These are phyloP conservation scores for Sarcophaga peregrina DNA, from an alignment of 1,140 invertebrate species.

Conservation along the genomic window DNA sequence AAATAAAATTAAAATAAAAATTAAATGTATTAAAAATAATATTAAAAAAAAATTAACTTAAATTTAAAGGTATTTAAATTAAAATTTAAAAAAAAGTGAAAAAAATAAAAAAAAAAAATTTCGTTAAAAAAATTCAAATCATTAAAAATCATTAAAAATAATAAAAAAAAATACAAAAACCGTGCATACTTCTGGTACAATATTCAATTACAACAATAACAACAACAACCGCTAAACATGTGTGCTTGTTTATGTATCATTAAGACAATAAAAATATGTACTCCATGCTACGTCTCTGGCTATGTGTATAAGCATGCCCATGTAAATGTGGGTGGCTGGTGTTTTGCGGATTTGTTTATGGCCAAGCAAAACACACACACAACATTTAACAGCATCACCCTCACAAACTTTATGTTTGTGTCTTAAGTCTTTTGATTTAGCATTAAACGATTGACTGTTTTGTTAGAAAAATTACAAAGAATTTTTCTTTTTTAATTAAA, in stretches of 20 bases:
- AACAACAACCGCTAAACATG: neutral
- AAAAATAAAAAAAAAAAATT: neutral
- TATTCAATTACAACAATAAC: neutral
- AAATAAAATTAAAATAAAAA: neutral
- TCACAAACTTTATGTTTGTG: neutral
- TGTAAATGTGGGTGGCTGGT: constrained; percentile 17
- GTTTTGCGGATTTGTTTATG: neutral
- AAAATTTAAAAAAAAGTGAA: constrained; percentile 28
- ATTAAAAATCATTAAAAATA: neutral
- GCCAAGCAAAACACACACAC: constrained; percentile 21
- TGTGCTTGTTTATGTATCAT: neutral
- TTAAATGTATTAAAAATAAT: neutral
- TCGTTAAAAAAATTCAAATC: neutral
- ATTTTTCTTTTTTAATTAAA: too few species aligned
- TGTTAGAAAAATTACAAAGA: too few species aligned
- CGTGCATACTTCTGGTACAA: neutral
- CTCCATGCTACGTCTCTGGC: neutral
- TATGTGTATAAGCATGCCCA: neutral
- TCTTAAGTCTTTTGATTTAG: constrained; percentile 30
- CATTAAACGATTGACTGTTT: neutral
- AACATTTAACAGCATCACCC: neutral
- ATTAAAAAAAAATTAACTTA: neutral
- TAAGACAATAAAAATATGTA: neutral
- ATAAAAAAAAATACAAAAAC: neutral
- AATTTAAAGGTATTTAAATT: neutral